These are phyloP conservation scores for Vulpes lagopus DNA, from an alignment of 2,113 vertebrate genomes.

Conservation along the genomic window DNA sequence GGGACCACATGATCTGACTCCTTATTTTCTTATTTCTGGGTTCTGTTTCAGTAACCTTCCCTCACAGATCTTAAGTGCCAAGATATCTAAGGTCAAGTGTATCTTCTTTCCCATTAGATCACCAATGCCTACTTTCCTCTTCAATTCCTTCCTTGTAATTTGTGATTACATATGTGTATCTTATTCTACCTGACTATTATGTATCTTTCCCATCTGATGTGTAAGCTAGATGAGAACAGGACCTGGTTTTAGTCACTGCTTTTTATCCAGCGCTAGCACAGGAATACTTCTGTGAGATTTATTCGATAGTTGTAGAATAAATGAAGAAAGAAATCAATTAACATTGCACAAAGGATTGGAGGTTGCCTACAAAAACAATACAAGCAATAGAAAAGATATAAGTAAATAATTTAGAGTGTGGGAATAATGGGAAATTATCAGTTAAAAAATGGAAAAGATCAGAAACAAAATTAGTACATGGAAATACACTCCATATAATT, in stretches of 20 bases:
- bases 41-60: background rate
- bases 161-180: background rate
- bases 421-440: background rate
- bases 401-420: background rate
- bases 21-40: background rate
- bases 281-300: background rate
- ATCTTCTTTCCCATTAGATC: background rate
- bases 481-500: background rate
- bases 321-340: background rate
- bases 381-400: background rate
- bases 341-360: background rate
- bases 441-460: background rate
- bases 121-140: background rate
- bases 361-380: background rate
- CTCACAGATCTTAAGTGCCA: background rate
- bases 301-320: background rate
- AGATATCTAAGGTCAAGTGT: background rate
- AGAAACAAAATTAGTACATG: constrained; percentile 1
- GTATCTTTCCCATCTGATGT: background rate
- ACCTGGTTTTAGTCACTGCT: background rate
- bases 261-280: background rate
- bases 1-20: background rate
- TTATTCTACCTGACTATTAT: background rate
- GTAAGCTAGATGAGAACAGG: background rate
- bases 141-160: background rate